Conservation (phyloP, 30 jellyfish, hydroid and myxozoan genomes). For the Pseudorhiza aurosa region DNA sequence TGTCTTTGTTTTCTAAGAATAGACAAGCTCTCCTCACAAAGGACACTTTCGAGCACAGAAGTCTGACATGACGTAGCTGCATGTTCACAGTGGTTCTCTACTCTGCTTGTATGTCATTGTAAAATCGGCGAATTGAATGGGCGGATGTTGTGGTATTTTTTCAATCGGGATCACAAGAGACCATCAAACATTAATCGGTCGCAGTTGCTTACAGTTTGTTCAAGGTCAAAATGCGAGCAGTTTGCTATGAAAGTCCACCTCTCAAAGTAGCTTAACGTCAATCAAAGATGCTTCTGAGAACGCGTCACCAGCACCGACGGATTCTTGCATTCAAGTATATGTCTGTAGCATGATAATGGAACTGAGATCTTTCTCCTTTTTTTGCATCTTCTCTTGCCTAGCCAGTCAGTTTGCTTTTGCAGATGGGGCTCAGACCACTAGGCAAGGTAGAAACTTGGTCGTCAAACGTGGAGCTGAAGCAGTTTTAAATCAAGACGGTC, state of each 20-base stretch:
- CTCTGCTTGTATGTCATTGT: not conserved
- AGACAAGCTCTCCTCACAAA: too few relatives aligned
- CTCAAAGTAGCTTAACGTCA: constrained; percentile 5
- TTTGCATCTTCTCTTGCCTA: too few relatives aligned
- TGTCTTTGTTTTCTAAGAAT: too few relatives aligned
- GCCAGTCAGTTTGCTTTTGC: too few relatives aligned
- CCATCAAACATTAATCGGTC: constrained; percentile 9
- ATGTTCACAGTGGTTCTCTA: not conserved
- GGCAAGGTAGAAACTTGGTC: not conserved
- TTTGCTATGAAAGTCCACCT: constrained; percentile 5
- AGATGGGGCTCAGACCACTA: too few relatives aligned
- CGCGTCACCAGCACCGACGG: too few relatives aligned
- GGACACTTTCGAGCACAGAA: not conserved
- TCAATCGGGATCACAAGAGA: constrained; percentile 24
- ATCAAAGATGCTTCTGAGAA: not conserved
- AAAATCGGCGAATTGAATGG: constrained; percentile 49
- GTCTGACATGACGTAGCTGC: not conserved
- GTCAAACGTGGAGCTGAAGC: constrained; percentile 27
- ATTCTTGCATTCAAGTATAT: too few relatives aligned
- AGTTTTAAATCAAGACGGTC: not conserved
- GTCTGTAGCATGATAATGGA: too few relatives aligned
- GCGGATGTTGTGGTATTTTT: constrained; percentile 66
- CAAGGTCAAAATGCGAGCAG: constrained; percentile 30
- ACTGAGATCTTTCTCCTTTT: too few relatives aligned
- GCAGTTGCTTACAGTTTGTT: constrained; percentile 22